A percentile compares a stretch with the other conserved stretches of the same genome.
Conservation (phyloP, 2,113 vertebrate genomes). For the Lamprotornis superbus region DNA sequence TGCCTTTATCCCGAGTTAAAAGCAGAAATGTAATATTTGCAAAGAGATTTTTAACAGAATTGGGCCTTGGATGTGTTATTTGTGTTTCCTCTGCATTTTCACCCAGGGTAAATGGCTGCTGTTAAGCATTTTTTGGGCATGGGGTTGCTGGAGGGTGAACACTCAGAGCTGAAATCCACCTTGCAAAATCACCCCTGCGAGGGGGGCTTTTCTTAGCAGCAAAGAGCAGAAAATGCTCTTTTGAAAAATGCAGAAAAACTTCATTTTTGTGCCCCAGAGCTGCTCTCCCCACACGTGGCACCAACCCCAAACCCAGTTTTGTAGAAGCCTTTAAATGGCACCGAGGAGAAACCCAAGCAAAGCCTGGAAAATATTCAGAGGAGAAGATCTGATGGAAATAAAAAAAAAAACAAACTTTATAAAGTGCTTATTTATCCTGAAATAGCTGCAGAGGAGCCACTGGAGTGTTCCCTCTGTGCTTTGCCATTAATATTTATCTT, state of each 20-base stretch:
- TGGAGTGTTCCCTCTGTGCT: background rate
- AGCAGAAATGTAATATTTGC: background rate
- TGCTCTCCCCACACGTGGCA: background rate
- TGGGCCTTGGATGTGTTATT: too few relatives aligned
- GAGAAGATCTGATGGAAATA: background rate
- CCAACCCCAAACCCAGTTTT: background rate
- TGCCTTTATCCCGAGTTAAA: background rate
- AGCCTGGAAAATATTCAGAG: background rate
- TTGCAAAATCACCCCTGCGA: background rate
- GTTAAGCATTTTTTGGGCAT: accelerated
- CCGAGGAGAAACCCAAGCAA: background rate
- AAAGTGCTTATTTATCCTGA: background rate
- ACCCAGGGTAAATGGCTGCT: accelerated
- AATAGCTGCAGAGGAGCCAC: background rate
- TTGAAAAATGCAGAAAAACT: background rate
- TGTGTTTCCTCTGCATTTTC: background rate
- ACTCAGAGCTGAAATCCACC: background rate
- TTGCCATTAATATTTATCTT: background rate
- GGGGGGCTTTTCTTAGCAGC: background rate
- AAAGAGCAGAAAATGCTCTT: background rate
- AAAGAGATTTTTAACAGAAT: background rate
- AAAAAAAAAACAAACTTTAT: background rate
- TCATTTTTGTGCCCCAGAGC: background rate
- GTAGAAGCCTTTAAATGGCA: background rate
- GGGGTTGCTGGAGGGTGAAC: background rate